Evolutionary conservation across 2,113 vertebrate genomes (phyloP), one percentile per base, ranked within the genome.

Genomic region (Scortum barcoo): DNA sequence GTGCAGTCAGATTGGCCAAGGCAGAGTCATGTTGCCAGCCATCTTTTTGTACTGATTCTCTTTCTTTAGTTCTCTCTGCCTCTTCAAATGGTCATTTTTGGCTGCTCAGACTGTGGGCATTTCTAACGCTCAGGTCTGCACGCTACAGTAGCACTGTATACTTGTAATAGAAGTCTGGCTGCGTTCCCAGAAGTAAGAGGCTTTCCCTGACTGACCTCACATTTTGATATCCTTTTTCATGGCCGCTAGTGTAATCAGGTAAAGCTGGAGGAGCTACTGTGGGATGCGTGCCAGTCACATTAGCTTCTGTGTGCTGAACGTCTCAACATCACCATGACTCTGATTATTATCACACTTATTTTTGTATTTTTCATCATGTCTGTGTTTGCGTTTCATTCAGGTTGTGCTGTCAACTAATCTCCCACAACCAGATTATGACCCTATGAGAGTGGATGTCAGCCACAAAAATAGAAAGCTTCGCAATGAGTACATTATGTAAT

Each of bases 401-500:
- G 28, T 46, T 44, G 33, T 26, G 26, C n/a, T 17, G 48, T 73
- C 24, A 85, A 65, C n/a, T 80, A 76, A 88, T 88, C 84, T 79
- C 60, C 68, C 63, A 51, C 62, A 84, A 57, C 38, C 74, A 91
- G 85, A 88, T 90, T 88, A 85, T 72, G 24, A 87, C 54, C 14
- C 22, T 70, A 24, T 60, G 51, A 81, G 46, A 53, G 46, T 71
- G 56, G 48, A 70, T 78, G 54, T 79, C 26, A 60, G 48, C 6
- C 0, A 68, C 26, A 76, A 87, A 89, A 87, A 88, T 76, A 80
- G 22, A 86, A 84, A 26, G 60, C 70, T 57, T 60, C 24, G 20
- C 72, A 28, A 12, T 63, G 51, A 87, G 76, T 78, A 26, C 2
- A 62, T 94, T 91, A 88, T 86, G 56, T 89, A 93, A 93, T 83